A percentile compares a stretch with the other conserved stretches of the same genome.
Evolutionary conservation across 2,113 vertebrate species (phyloP).

Genomic region (Urocolius indicus): DNA sequence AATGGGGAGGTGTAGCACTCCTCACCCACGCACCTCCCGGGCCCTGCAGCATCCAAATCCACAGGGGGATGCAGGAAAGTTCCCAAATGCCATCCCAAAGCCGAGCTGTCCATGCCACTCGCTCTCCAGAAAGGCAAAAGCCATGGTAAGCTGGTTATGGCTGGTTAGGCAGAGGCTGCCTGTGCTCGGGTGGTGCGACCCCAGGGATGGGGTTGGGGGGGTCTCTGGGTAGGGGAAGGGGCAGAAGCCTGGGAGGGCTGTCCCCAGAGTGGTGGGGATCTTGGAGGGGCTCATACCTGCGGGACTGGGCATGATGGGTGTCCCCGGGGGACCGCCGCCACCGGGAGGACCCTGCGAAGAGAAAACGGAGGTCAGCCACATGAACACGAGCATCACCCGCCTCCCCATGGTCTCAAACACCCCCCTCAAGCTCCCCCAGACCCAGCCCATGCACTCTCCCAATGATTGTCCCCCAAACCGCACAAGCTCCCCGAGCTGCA

Average conservation of each 20-base stretch:
- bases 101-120: background rate
- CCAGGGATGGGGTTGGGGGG: background rate
- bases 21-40: background rate
- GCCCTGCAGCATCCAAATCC: background rate
- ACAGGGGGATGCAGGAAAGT: background rate
- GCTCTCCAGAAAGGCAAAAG: background rate
- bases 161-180: background rate
- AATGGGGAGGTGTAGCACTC: background rate
- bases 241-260: background rate
- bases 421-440: too few species aligned
- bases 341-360: conserved; percentile 90
- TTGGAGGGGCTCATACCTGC: conserved; percentile 80
- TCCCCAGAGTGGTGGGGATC: background rate
- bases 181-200: accelerated
- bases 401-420: accelerated
- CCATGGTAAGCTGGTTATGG: background rate
- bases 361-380: accelerated
- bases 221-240: background rate
- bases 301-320: conserved; percentile 98
- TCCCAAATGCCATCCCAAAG: background rate
- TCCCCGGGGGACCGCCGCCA: conserved; percentile 95
- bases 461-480: accelerated
- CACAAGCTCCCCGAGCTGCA: accelerated
- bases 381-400: accelerated
- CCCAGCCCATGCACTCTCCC: background rate